Conservation (phyloP, 2,888 invertebrate genomes). For the Perizoma affinitatum region DNA sequence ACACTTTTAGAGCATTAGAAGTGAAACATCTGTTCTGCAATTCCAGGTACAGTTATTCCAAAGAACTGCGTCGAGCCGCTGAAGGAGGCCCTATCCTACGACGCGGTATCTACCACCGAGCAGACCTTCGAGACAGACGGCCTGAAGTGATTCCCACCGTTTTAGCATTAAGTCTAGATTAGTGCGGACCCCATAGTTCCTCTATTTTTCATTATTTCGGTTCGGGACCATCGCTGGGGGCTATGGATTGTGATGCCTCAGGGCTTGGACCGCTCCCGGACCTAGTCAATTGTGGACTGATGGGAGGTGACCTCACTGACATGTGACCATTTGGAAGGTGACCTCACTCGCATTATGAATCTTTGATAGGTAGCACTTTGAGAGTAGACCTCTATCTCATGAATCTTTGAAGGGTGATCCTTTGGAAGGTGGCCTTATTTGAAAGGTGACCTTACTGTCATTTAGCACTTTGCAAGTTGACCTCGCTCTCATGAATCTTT, state of each 20-base stretch:
- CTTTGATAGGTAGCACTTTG: background rate
- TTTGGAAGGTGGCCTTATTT: slow-evolving; percentile 1
- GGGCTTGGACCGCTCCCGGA: slow-evolving; percentile 32
- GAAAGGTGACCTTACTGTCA: background rate
- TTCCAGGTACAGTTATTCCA: slow-evolving; percentile 90
- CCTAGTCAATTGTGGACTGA: slow-evolving; percentile 43
- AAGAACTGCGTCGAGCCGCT: slow-evolving; percentile 93
- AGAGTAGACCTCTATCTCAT: background rate
- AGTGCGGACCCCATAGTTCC: slow-evolving; percentile 48
- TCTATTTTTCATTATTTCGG: slow-evolving; percentile 46
- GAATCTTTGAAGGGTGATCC: background rate
- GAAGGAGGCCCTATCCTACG: slow-evolving; percentile 90
- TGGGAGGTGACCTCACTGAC: slow-evolving; percentile 2
- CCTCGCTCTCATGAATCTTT: background rate
- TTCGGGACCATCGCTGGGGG: slow-evolving; percentile 32
- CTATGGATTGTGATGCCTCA: slow-evolving; percentile 15
- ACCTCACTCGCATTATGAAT: background rate
- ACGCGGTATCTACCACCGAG: slow-evolving; percentile 92
- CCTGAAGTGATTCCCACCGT: slow-evolving; percentile 55
- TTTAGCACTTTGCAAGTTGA: background rate
- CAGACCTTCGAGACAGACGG: slow-evolving; percentile 81
- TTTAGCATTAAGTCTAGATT: slow-evolving; percentile 35
- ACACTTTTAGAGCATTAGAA: no score
- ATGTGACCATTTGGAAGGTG: background rate
- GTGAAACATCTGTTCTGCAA: no score